Evolutionary conservation across 2,797 vertebrate genomes (phyloP), one percentile per base, ranked within the genome.

Genomic region (Aldrovandia affinis): DNA sequence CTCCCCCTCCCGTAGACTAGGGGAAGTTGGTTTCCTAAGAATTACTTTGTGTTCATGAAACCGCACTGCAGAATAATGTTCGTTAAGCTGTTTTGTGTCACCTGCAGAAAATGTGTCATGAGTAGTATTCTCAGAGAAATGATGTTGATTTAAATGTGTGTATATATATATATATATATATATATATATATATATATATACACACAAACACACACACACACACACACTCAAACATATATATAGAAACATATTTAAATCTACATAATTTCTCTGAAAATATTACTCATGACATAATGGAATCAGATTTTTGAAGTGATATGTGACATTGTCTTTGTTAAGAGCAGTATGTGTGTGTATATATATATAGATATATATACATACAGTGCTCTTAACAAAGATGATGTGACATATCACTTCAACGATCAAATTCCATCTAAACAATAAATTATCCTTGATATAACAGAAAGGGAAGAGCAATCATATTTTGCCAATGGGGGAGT

Each of bases 11-110:
- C 28, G 28, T 15, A 39, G 68, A 73, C 33, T 0, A 39, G 68
- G 15, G 20, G 36, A 73, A 39, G 33, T 36, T 36, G 65, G 6
- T 73, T 22, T 42, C 15, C 33, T 42, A 39, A 73, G 20, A 73
- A 6, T 55, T 2, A 25, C 33, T 70, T 73, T 33, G 80, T 82
- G 83, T 78, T 75, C 44, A 68, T 78, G 10, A 7, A n/a, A 39
- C 33, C 39, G 78, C 75, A 54, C 82, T 83, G 78, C 85, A 61
- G 83, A 57, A 61, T 33, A 20, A 42, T 78, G 65, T 80, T 36
- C 79, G 77, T 55, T 85, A 59, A 44, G 70, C 83, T 39, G 61
- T 70, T 84, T 83, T 83, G 84, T 83, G 73, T 83, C 68, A 85
- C 39, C 82, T 61, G 44, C 10, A 73, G 68, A 30, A 39, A 68